phyloP scores from a whole-genome alignment of 2,888 invertebrate species.

The Agriopis aurantiaria region DNA sequence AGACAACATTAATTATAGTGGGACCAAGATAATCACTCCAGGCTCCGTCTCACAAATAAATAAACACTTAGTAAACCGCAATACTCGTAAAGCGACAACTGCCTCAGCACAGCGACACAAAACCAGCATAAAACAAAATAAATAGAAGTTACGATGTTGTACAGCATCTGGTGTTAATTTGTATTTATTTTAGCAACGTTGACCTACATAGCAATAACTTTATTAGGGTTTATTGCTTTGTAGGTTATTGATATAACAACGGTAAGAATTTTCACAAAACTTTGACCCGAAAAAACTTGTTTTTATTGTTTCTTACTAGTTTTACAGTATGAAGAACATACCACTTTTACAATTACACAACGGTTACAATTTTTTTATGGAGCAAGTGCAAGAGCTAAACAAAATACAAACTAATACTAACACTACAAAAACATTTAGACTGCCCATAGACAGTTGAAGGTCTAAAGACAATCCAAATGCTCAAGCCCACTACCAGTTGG shows the following conservation, averaged over 20 bases:
- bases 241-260: constrained; percentile 23
- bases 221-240: constrained; percentile 36
- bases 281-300: too few relatives aligned
- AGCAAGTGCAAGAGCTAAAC: too few relatives aligned
- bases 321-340: too few relatives aligned
- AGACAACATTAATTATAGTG: not conserved
- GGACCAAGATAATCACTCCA: constrained; percentile 23
- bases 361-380: too few relatives aligned
- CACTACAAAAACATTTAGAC: too few relatives aligned
- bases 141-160: constrained; percentile 49
- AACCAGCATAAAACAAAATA: constrained; percentile 49
- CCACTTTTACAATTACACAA: too few relatives aligned
- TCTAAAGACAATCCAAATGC: too few relatives aligned
- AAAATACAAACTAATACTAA: too few relatives aligned
- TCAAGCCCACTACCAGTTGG: too few relatives aligned
- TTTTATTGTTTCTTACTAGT: too few relatives aligned
- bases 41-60: not conserved
- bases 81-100: constrained; percentile 32
- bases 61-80: constrained; percentile 19
- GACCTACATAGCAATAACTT: constrained; percentile 41
- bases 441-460: too few relatives aligned
- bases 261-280: too few relatives aligned
- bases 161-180: constrained; percentile 47
- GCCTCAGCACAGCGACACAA: constrained; percentile 42
- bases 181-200: constrained; percentile 42